Evolutionary conservation across 2,113 vertebrate genomes (phyloP).

Genomic region (Notothenia rossii): DNA sequence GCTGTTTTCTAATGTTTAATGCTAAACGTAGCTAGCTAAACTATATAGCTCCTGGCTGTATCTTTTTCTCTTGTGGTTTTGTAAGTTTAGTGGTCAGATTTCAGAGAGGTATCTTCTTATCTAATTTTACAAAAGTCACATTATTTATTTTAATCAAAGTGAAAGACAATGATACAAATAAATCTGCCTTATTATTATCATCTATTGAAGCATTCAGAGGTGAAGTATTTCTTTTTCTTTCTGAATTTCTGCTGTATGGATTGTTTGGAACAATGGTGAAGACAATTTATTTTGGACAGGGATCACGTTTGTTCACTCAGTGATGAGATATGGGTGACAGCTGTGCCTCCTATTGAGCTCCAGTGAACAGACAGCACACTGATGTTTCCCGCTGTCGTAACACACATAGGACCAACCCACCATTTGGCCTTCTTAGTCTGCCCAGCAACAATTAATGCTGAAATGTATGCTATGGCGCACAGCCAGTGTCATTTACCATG

Average conservation of each 20-base stretch:
- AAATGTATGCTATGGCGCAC: constrained; percentile 59
- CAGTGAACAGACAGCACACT: constrained; percentile 30
- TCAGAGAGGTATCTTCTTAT: too few species aligned
- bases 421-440: constrained; percentile 52
- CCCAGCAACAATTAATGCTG: constrained; percentile 76
- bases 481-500: constrained; percentile 65
- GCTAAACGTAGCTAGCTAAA: too few species aligned
- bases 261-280: background rate
- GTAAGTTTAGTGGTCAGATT: background rate
- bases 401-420: constrained; percentile 32
- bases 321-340: constrained; percentile 59
- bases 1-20: too few species aligned
- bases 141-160: too few species aligned
- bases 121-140: too few species aligned
- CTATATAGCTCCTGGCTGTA: background rate
- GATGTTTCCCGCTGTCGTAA: constrained; percentile 49
- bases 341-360: constrained; percentile 55
- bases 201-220: background rate
- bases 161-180: too few species aligned
- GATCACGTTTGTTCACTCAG: constrained; percentile 41
- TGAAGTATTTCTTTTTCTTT: background rate
- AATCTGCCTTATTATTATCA: too few species aligned
- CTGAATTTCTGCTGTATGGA: background rate
- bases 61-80: background rate
- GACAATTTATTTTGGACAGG: constrained; percentile 27